Evolutionary conservation across 2,797 vertebrate species (phyloP), one percentile per base, ranked within the genome.

Genomic region (Muscicapa comitata): DNA sequence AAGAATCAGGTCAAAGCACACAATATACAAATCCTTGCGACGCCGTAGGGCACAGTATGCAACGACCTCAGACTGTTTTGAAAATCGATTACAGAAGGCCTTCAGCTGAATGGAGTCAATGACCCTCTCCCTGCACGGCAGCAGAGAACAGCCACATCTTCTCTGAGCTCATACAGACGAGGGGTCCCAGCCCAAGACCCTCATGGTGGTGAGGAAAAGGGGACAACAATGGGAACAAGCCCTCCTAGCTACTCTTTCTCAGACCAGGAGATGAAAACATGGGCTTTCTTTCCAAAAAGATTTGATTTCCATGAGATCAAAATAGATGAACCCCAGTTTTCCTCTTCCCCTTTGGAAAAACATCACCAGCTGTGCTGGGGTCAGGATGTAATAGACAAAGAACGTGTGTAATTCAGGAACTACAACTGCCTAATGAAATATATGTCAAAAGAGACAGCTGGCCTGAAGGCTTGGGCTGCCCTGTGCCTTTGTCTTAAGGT

Each of bases 1-100:
- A 95, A 90, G 94, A 96, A 88, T 93, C 89, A 95, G 95, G 91
- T 96, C 71, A 96, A 54, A 97, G 92, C 72, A 97, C 80, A 92
- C 53, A 70, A 83, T 75, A 53, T 65, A 95, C 66, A 95, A 94
- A 95, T 76, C 87, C 84, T 95, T 95, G 84, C 9, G 40, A 37
- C 59, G 93, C 88, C 65, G 38, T 65, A 65, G 90, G 83, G 91
- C 86, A 87, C 40, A 90, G 94, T 51, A 96, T 10, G 87, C 83
- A 94, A 79, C 31, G 65, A 94, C 92, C 92, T 89, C 83, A 93
- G 93, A 90, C 73, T 93, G 94, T 81, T 95, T 40, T 76, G 61
- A 92, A 97, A 96, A 94, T 67, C 40, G 90, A 92, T 97, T 94
- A 94, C n/a, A 87, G 71, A 94, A 89, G 73, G 78, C 92, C 89